Percentiles rank a stretch among this genome's conserved stretches.
phyloP scores from a whole-genome alignment of 2,888 invertebrate species.

The Bursaphelenchus okinawaensis region DNA sequence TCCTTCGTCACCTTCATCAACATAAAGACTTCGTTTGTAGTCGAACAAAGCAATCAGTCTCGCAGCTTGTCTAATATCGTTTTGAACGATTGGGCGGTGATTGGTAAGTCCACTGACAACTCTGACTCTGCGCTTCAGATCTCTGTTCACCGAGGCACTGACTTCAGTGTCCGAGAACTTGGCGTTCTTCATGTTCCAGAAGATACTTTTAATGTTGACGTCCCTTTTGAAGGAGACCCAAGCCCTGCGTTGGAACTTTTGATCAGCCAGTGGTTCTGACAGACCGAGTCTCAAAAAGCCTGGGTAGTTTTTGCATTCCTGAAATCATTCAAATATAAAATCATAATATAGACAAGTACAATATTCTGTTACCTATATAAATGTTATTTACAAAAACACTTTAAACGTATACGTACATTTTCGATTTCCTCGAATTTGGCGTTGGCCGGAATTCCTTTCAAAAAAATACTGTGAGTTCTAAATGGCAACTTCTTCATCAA shows the following conservation, averaged over 20 bases:
- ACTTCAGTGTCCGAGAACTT: slow-evolving; percentile 84
- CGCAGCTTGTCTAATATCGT: slow-evolving; percentile 61
- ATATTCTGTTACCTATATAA: too few relatives aligned
- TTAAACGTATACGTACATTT: slow-evolving; percentile 65
- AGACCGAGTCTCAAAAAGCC: slow-evolving; percentile 91
- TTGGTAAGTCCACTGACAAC: slow-evolving; percentile 83
- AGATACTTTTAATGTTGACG: slow-evolving; percentile 97
- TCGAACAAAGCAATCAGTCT: slow-evolving; percentile 61
- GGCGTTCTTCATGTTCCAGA: slow-evolving; percentile 94
- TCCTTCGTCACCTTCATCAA: slow-evolving; percentile 27
- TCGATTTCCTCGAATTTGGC: slow-evolving; percentile 95
- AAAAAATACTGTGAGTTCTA: slow-evolving; percentile 90
- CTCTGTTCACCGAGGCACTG: slow-evolving; percentile 91
- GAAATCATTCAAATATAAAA: too few relatives aligned
- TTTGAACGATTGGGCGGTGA: slow-evolving; percentile 71
- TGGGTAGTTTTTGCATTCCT: slow-evolving; percentile 82
- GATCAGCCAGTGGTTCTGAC: slow-evolving; percentile 91
- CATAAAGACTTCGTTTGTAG: slow-evolving; percentile 58
- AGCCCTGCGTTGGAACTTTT: slow-evolving; percentile 89
- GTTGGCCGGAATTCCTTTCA: slow-evolving; percentile 87
- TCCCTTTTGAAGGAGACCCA: slow-evolving; percentile 83
- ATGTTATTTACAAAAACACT: not conserved
- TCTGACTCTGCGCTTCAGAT: slow-evolving; percentile 85
- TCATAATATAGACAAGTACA: not conserved
- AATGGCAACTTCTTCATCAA: slow-evolving; percentile 18